Base-by-base conservation (phyloP, 2,888 invertebrate species). In the Hofmannophila pseudospretella region DNA sequence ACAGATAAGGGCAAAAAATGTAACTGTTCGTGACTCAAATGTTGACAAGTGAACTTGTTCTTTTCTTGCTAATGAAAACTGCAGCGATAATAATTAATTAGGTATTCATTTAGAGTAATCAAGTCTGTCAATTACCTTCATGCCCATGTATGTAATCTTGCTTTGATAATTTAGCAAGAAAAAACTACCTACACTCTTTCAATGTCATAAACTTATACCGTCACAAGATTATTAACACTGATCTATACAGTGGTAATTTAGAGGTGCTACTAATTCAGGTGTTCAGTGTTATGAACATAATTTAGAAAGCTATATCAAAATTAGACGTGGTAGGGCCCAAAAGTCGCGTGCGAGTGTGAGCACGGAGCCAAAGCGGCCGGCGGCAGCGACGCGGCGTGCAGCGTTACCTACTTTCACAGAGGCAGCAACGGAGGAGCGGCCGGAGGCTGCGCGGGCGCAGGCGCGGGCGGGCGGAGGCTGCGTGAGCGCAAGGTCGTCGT, bases 401-500 rank as follows among this genome's bases (percentile, higher is more conserved):
- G 61, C 66, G 67, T 79, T 75, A 77, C 79, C 78, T 74, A 82
- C 84, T 82, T 84, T 82, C 84, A 75, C 80, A 61, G 63, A 67
- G 71, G 68, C 29, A 60, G 60, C 68, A 51, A 50, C 57, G 58
- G 65, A 60, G 62, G 58, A 59, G 56, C 59, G 43, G 43, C 44
- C 45, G 48, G 50, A 42, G 52, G 48, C 36, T 27, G 48, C 42
- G 49, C 39, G 54, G 43, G 36, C 28, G 42, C 38, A 43, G 47
- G 38, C 44, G 46, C 38, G 32, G 47, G 42, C 45, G 57, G 45
- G 56, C 52, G 62, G 63, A 58, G 67, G 56, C 60, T 53, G 52
- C 54, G 59, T 62, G 66, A 72, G 84, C 85, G 85, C 85, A 85
- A 85, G 85, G 82, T 68, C 67, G 75, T 77, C 77, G 85, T 85